Evolutionary conservation across 2,888 invertebrate genomes (phyloP).

Genomic region (Yponomeuta sedellus): DNA sequence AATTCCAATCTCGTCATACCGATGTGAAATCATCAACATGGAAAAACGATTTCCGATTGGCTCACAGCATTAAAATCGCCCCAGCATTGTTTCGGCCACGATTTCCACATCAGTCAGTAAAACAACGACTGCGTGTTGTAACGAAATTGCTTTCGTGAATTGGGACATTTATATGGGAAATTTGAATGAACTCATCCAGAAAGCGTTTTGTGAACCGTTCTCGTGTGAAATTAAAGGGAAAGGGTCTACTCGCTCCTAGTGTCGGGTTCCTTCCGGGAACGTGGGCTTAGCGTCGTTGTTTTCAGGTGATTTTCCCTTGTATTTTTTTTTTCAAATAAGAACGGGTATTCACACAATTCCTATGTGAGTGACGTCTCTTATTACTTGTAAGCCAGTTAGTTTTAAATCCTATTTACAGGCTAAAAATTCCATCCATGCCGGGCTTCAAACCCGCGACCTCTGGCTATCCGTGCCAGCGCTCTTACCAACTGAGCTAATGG

Average conservation of each 20-base stretch:
- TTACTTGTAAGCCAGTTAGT: too few relatives aligned
- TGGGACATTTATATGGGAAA: constrained; percentile 17
- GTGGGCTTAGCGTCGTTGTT: too few relatives aligned
- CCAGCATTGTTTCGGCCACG: constrained; percentile 6
- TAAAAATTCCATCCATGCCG: too few relatives aligned
- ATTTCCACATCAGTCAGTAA: constrained; percentile 3
- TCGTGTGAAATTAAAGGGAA: constrained; percentile 14
- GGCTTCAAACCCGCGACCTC: too few relatives aligned
- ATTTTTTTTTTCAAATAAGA: too few relatives aligned
- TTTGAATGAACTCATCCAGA: constrained; percentile 16
- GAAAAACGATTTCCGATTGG: constrained; percentile 38
- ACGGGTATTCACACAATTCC: too few relatives aligned
- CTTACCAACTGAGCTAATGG: too few relatives aligned
- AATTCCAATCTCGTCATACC: constrained; percentile 28
- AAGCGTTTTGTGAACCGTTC: constrained; percentile 6
- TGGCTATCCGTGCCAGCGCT: too few relatives aligned
- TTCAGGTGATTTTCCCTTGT: too few relatives aligned
- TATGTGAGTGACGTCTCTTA: too few relatives aligned
- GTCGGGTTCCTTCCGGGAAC: neutral
- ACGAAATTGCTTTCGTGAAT: constrained; percentile 20
- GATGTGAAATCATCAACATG: constrained; percentile 31
- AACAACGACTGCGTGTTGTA: constrained; percentile 17
- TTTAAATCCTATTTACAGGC: too few relatives aligned
- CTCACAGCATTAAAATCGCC: constrained; percentile 32
- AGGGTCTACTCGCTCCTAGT: neutral